Percentiles rank a stretch among this genome's conserved stretches.
phyloP scores from a whole-genome alignment of 2,888 invertebrate genomes.

The Agriopis aurantiaria region DNA sequence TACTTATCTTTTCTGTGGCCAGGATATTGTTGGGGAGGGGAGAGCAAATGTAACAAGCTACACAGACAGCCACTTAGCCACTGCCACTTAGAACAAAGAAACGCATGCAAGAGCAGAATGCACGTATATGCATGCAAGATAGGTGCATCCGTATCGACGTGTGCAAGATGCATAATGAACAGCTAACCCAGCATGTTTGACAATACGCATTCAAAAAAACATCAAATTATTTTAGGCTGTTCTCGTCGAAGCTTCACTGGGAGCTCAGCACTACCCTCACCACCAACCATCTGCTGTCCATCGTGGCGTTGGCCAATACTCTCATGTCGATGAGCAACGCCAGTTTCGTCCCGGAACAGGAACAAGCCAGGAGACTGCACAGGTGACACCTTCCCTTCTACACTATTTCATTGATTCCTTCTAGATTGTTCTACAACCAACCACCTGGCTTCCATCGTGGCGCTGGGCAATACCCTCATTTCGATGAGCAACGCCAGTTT shows the following conservation, averaged over 20 bases:
- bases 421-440: constrained; percentile 90
- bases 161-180: too few species aligned
- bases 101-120: too few species aligned
- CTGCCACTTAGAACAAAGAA: too few species aligned
- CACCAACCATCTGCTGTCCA: constrained; percentile 97
- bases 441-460: constrained; percentile 97
- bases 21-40: too few species aligned
- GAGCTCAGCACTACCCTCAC: constrained; percentile 97
- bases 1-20: too few species aligned
- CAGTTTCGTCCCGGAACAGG: constrained; percentile 96
- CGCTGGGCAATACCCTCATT: constrained; percentile 98
- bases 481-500: constrained; percentile 98
- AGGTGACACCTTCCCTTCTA: constrained; percentile 75
- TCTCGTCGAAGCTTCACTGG: constrained; percentile 97
- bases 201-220: too few species aligned
- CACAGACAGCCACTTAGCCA: too few species aligned
- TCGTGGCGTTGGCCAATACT: constrained; percentile 98
- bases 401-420: background rate
- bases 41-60: too few species aligned
- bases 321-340: constrained; percentile 99
- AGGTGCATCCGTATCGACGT: too few species aligned
- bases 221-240: constrained; percentile 81
- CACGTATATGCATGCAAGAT: too few species aligned
- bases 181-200: too few species aligned
- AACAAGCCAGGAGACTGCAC: constrained; percentile 91